phyloP scores from a whole-genome alignment of 2,113 vertebrate genomes.

The Epinephelus lanceolatus region DNA sequence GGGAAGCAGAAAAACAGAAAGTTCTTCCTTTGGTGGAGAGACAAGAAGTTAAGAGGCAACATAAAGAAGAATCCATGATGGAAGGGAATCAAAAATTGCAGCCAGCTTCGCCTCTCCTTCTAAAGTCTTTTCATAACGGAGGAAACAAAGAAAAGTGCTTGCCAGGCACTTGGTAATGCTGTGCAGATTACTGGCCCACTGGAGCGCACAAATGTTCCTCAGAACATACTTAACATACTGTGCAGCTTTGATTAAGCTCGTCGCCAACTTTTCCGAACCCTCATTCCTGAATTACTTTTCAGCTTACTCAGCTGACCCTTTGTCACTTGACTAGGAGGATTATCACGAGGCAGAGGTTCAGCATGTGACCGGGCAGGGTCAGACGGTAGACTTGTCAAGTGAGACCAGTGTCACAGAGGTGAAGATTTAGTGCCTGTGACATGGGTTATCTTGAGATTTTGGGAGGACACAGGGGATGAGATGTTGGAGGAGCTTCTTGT shows the following conservation, averaged over 20 bases:
- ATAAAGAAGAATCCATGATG: not conserved
- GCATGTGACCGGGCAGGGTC: slow-evolving; percentile 74
- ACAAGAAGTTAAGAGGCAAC: not conserved
- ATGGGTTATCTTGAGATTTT: slow-evolving; percentile 49
- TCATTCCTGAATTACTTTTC: slow-evolving; percentile 62
- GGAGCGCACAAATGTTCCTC: slow-evolving; percentile 45
- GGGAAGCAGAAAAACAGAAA: not conserved
- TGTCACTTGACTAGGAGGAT: slow-evolving; percentile 75
- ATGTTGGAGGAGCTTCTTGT: slow-evolving; percentile 44
- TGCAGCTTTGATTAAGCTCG: slow-evolving; percentile 51
- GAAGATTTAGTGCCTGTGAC: slow-evolving; percentile 41
- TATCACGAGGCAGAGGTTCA: slow-evolving; percentile 65
- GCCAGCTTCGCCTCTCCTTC: slow-evolving; percentile 18
- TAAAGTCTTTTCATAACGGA: slow-evolving; percentile 24
- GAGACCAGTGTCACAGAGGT: slow-evolving; percentile 46
- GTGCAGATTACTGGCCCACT: slow-evolving; percentile 54
- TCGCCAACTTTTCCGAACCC: slow-evolving; percentile 45
- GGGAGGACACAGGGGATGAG: slow-evolving; percentile 43
- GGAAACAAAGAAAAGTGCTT: slow-evolving; percentile 49
- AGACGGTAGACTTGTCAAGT: slow-evolving; percentile 55
- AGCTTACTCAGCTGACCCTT: slow-evolving; percentile 73
- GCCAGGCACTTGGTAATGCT: slow-evolving; percentile 37
- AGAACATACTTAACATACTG: slow-evolving; percentile 15
- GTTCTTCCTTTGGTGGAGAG: not conserved
- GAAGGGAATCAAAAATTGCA: not conserved